Evolutionary conservation across 2,797 vertebrate genomes (phyloP).

Genomic region (Hemitrygon akajei): DNA sequence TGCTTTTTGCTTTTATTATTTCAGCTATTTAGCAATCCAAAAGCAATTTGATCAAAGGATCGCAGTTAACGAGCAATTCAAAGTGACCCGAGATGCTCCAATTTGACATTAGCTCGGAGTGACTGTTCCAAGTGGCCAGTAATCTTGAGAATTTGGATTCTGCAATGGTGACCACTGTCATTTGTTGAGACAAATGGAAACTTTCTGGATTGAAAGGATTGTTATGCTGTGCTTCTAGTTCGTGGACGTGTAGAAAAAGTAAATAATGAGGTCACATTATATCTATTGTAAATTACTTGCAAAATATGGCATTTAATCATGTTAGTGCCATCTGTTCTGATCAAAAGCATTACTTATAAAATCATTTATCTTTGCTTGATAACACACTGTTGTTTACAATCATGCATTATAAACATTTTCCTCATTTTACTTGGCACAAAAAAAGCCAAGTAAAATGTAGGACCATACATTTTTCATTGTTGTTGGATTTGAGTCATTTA

Average conservation of each 20-base stretch:
- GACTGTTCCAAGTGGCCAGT: not conserved
- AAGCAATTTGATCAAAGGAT: not conserved
- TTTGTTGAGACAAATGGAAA: conserved; percentile 61
- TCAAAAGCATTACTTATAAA: not conserved
- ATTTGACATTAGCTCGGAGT: not conserved
- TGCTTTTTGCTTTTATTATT: too few relatives aligned
- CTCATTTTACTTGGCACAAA: not conserved
- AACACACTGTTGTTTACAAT: conserved; percentile 45
- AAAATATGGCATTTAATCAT: conserved; percentile 74
- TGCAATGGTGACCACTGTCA: conserved; percentile 48
- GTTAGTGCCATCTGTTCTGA: conserved; percentile 61
- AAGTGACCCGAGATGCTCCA: not conserved
- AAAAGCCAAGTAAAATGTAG: not conserved
- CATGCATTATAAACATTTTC: not conserved
- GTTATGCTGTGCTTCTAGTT: not conserved
- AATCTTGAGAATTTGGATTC: not conserved
- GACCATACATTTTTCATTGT: not conserved
- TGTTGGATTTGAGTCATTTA: not conserved
- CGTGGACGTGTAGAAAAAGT: conserved; percentile 48
- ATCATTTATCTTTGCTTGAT: conserved; percentile 57
- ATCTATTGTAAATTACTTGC: conserved; percentile 70
- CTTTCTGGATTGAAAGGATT: conserved; percentile 45
- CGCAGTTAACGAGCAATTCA: not conserved
- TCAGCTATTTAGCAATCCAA: not conserved
- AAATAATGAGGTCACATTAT: conserved; percentile 61